Conservation (phyloP, 2,888 invertebrate genomes). For the Myopa tessellatipennis region DNA sequence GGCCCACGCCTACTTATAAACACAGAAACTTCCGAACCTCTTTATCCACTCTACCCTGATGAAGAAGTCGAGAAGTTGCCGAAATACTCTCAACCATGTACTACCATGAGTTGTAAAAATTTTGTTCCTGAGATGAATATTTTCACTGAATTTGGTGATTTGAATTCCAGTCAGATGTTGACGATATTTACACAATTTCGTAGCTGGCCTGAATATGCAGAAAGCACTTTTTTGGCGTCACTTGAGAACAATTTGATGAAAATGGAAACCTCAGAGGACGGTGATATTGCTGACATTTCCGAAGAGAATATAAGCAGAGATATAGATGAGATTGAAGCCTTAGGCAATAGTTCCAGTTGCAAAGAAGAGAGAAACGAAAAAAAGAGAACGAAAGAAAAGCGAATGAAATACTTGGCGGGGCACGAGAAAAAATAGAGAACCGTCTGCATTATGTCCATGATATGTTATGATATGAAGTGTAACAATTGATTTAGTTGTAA, state of each 20-base stretch:
- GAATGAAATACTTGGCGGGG: too few species aligned
- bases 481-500: too few species aligned
- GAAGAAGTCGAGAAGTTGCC: conserved; percentile 55
- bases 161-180: conserved; percentile 74
- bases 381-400: too few species aligned
- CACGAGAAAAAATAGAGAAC: too few species aligned
- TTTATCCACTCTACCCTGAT: conserved; percentile 48
- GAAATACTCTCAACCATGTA: conserved; percentile 56
- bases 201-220: conserved; percentile 74
- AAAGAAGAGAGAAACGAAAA: background rate
- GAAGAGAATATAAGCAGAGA: conserved; percentile 59
- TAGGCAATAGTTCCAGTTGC: too few species aligned
- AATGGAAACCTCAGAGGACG: conserved; percentile 66
- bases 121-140: conserved; percentile 74
- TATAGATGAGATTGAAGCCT: conserved; percentile 13
- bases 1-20: conserved; percentile 74
- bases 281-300: conserved; percentile 51
- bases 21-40: conserved; percentile 34
- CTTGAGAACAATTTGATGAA: conserved; percentile 74
- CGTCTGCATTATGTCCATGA: too few species aligned
- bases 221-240: conserved; percentile 75
- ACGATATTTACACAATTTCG: conserved; percentile 74
- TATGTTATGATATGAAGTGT: too few species aligned
- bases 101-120: conserved; percentile 57
- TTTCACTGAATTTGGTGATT: conserved; percentile 78